Percentiles rank a stretch among this genome's conserved stretches.
phyloP scores from a whole-genome alignment of 2,888 invertebrate species.

The Platycheirus albimanus region DNA sequence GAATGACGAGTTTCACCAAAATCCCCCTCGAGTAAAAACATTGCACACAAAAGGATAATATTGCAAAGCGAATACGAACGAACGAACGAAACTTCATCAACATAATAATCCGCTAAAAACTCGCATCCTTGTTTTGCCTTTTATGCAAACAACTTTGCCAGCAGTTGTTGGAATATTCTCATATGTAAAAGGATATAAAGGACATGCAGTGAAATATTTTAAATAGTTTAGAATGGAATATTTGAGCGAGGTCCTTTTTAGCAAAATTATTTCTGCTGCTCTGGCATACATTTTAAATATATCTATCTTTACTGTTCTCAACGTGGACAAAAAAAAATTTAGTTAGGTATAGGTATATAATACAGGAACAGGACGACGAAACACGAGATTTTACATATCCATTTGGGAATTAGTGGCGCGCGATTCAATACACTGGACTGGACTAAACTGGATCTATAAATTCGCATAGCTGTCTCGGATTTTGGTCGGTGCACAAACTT shows the following conservation, averaged over 20 bases:
- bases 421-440: conserved; percentile 7
- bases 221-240: conserved; percentile 58
- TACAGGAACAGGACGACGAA: conserved; percentile 28
- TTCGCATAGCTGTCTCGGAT: conserved; percentile 31
- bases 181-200: conserved; percentile 36
- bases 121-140: conserved; percentile 61
- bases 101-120: conserved; percentile 72
- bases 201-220: conserved; percentile 66
- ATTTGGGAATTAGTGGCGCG: conserved; percentile 68
- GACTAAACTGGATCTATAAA: conserved; percentile 46
- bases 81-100: conserved; percentile 63
- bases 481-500: conserved; percentile 39
- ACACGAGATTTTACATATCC: conserved; percentile 66
- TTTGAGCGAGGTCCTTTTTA: conserved; percentile 57
- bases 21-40: conserved; percentile 3
- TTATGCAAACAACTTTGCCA: conserved; percentile 50
- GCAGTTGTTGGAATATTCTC: conserved; percentile 30
- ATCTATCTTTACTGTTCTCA: conserved; percentile 8
- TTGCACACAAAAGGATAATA: conserved; percentile 62
- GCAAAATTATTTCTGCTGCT: conserved; percentile 61
- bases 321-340: background rate
- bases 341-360: too few species aligned
- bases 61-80: too few species aligned
- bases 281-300: conserved; percentile 43
- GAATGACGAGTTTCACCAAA: conserved; percentile 39